Base-by-base conservation (phyloP, 2,797 vertebrate genomes). In the Pagetopsis macropterus region DNA sequence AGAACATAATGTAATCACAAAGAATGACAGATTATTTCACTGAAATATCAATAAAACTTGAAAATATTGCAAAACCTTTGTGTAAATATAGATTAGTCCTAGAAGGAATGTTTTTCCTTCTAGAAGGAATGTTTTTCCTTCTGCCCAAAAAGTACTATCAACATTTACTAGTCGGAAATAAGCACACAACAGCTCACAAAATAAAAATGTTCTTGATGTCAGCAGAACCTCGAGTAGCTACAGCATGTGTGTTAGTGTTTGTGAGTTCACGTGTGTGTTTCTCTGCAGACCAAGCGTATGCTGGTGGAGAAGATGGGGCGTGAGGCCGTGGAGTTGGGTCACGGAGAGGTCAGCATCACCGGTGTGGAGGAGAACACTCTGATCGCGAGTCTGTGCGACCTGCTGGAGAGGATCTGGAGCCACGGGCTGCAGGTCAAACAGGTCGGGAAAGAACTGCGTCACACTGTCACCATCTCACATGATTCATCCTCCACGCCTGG, bases 261-360 rank as follows among this genome's bases (percentile, higher is more conserved):
- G 17, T 41, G 33, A 37, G 33, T 48, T 45, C 54, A n/a, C 65
- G 11, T 63, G 19, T 62, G 9, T 49, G 4, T 76, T 49, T 71
- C 43, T 23, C 17, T 76, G 51, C 82, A 99, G 98, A 99, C 98
- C 15, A 99, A 99, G 90, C 96, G 98, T 19, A 99, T 99, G 98
- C 93, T 99, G 83, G 98, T 99, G 51, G 98, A 99, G 93, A 99
- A 99, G 93, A 99, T 99, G 97, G 98, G 98, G 17, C 95, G 97
- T 56, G 98, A 99, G 89, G 98, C 98, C 0, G 97, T 99, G 89
- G 98, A 99, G 90, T 89, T 99, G 75, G 98, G 98, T 72, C 98
- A 99, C 0, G 98, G 98, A 15, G 98, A 99, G 84, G 97, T 98
- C 84, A 99, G 97, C 92, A 99, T 99, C 90, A 99, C 97, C 0